Conservation (phyloP, 2,797 vertebrate species). For the Phrynocephalus vlangalii region DNA sequence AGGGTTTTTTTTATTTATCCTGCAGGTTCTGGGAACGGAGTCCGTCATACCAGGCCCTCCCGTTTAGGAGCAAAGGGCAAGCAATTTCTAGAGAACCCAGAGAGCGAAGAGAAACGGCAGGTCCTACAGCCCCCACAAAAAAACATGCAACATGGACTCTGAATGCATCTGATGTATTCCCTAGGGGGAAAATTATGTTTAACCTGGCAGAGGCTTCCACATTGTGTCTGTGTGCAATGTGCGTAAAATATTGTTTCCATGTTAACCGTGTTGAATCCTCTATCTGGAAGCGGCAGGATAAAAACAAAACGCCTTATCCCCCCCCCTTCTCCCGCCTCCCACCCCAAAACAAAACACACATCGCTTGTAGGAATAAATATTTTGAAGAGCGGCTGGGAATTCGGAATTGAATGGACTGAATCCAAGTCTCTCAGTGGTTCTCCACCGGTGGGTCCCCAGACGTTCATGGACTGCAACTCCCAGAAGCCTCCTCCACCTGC, state of each 20-base stretch:
- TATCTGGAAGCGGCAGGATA: neutral
- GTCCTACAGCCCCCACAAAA: neutral
- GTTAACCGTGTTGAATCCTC: neutral
- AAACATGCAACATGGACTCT: neutral
- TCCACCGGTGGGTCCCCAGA: no score
- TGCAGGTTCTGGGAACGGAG: neutral
- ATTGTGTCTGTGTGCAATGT: neutral
- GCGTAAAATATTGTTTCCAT: neutral
- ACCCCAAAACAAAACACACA: neutral
- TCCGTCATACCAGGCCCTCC: neutral
- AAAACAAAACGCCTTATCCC: neutral
- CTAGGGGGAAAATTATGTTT: neutral
- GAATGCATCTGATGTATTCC: neutral
- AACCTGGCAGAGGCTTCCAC: neutral
- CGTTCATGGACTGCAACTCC: no score
- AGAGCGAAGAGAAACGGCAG: neutral
- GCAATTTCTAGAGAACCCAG: neutral
- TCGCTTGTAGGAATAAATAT: neutral
- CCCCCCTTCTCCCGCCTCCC: neutral
- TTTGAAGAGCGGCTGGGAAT: neutral
- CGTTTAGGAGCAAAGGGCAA: neutral
- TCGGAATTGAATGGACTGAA: neutral
- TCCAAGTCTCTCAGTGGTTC: neutral
- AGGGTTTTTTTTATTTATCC: constrained; percentile 2
- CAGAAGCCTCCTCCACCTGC: no score